These are phyloP conservation scores for Clostera curtula DNA, from an alignment of 2,888 invertebrate genomes.

Conservation along the genomic window DNA sequence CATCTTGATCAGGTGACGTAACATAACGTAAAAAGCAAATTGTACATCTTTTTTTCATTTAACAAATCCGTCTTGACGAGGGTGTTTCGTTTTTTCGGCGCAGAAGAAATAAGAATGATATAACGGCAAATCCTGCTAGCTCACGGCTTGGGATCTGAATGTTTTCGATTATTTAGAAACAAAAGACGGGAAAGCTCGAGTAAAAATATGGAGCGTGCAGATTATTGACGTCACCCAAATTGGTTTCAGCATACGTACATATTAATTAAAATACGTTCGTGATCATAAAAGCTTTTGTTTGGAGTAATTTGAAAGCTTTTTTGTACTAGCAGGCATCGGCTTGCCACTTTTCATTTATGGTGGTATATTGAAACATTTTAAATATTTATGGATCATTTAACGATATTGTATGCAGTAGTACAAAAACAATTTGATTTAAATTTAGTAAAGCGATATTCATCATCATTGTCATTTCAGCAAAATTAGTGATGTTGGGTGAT, in stretches of 20 bases:
- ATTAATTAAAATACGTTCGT: slow-evolving; percentile 20
- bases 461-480: too few species aligned
- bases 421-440: too few species aligned
- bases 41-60: slow-evolving; percentile 65
- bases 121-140: slow-evolving; percentile 58
- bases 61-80: slow-evolving; percentile 70
- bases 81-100: slow-evolving; percentile 53
- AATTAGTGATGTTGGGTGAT: too few species aligned
- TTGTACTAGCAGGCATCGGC: slow-evolving; percentile 8
- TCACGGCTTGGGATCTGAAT: slow-evolving; percentile 42
- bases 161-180: slow-evolving; percentile 41
- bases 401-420: too few species aligned
- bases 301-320: slow-evolving; percentile 12
- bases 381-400: too few species aligned
- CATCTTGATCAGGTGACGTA: slow-evolving; percentile 62
- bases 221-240: slow-evolving; percentile 15
- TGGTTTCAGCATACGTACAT: slow-evolving; percentile 15
- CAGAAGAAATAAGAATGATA: slow-evolving; percentile 58
- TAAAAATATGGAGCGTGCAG: slow-evolving; percentile 21
- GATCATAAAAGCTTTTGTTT: slow-evolving; percentile 13
- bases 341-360: slow-evolving; percentile 7
- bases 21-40: slow-evolving; percentile 64
- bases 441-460: too few species aligned
- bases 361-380: too few species aligned
- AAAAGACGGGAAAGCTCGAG: slow-evolving; percentile 16